Base-by-base conservation (phyloP, 2,113 vertebrate species). In the Prochilodus magdalenae region DNA sequence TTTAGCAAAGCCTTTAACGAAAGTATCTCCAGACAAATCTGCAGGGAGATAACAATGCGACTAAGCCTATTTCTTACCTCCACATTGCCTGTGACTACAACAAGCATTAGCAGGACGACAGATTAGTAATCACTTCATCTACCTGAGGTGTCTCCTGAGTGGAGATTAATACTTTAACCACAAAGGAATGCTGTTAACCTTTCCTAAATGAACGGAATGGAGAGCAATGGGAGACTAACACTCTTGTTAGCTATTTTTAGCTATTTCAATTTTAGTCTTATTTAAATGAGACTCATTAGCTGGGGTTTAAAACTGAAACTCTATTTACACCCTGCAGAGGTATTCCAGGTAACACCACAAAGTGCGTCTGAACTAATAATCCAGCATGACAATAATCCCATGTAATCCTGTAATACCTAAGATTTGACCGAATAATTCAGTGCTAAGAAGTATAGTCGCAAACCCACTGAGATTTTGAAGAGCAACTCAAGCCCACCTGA, bases 331-430 rank as follows among this genome's bases (percentile, higher is more conserved):
- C 49, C 33, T 73, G 44, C 30, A 55, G 40, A 4, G 60, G n/a
- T 30, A 69, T 67, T 11, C 26, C 29, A 73, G 47, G 78, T 73
- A 60, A 66, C 57, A 53, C n/a, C 36, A 65, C 24, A 82, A 30
- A 53, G 65, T 49, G 22, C 29, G 24, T 80, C 30, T 75, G 83
- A 75, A 74, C 70, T 44, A 29, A 87, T 83, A 91, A 88, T 91
- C 81, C 86, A 87, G 60, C 77, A 77, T 86, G 82, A 87, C 81
- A 86, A 55, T 92, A 91, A 93, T 92, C 89, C 88, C 75, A 59
- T 78, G 85, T 91, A 91, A 93, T 65, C 89, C 85, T 62, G 80
- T 89, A 93, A 91, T 89, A 88, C 88, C 90, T 83, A 85, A 88
- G 90, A 92, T 92, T 90, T 88, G 75, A 87, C 78, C 69, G 51